Conservation (phyloP, 2,113 vertebrate species). For the Solea senegalensis region DNA sequence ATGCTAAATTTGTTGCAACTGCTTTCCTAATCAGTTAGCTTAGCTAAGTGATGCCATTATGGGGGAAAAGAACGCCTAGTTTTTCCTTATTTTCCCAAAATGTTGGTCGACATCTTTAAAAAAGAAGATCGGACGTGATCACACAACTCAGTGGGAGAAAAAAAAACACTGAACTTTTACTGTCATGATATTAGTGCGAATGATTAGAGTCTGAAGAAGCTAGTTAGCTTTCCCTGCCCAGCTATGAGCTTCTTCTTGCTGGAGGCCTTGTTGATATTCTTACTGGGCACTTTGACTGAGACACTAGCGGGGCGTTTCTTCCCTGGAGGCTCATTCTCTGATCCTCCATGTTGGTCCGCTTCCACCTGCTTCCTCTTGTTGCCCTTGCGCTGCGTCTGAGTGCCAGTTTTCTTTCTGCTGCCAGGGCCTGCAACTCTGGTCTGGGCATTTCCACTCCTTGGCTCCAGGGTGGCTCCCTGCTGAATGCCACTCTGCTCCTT, state of each 20-base stretch:
- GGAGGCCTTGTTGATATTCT: conserved; percentile 67
- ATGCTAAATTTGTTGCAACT: too few relatives aligned
- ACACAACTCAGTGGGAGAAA: too few relatives aligned
- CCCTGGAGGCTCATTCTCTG: conserved; percentile 81
- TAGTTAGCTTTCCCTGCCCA: conserved; percentile 90
- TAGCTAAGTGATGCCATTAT: too few relatives aligned
- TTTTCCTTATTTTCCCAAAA: too few relatives aligned
- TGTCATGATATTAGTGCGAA: neutral
- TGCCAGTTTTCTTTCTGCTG: conserved; percentile 62
- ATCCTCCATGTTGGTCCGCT: conserved; percentile 70
- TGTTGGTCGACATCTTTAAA: too few relatives aligned
- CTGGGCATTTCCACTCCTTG: conserved; percentile 82
- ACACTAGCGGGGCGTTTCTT: conserved; percentile 76
- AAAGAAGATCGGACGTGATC: too few relatives aligned
- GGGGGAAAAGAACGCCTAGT: too few relatives aligned
- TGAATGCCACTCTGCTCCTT: conserved; percentile 13
- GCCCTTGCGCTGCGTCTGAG: conserved; percentile 76
- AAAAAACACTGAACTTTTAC: too few relatives aligned
- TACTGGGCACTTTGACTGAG: conserved; percentile 66
- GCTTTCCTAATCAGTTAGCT: too few relatives aligned
- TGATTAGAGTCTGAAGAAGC: conserved; percentile 87
- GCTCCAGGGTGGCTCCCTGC: conserved; percentile 71
- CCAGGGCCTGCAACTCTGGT: conserved; percentile 67
- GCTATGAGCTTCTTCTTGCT: conserved; percentile 85
- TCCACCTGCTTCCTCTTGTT: conserved; percentile 87